Conservation (phyloP, 2,888 invertebrate genomes). For the Meteorus cinctellus region DNA sequence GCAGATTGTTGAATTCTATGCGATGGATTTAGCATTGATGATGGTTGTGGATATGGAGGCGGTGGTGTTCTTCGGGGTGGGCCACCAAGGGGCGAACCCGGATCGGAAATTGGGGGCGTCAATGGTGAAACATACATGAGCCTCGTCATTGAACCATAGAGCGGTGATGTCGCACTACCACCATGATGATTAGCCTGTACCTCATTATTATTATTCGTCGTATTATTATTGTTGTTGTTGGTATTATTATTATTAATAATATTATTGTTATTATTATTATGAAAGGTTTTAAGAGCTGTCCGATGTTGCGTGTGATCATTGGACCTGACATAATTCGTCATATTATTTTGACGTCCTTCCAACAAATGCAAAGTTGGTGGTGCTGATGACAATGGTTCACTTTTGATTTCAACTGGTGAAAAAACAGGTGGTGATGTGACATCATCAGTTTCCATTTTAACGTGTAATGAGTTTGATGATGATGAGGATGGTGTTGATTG, state of each 20-base stretch:
- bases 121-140: conserved; percentile 88
- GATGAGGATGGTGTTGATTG: conserved; percentile 70
- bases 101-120: conserved; percentile 91
- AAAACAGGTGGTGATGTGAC: conserved; percentile 82
- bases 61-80: conserved; percentile 83
- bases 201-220: conserved; percentile 47
- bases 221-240: conserved; percentile 62
- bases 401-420: conserved; percentile 87
- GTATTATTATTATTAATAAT: conserved; percentile 49
- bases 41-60: conserved; percentile 83
- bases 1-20: conserved; percentile 65
- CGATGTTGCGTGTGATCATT: conserved; percentile 61
- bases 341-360: conserved; percentile 72
- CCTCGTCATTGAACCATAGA: conserved; percentile 77
- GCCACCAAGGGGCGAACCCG: conserved; percentile 83
- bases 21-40: conserved; percentile 64
- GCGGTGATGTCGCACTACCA: conserved; percentile 72
- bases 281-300: conserved; percentile 63
- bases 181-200: conserved; percentile 59
- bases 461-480: conserved; percentile 75
- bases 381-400: conserved; percentile 77
- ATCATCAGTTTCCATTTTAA: conserved; percentile 86
- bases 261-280: conserved; percentile 53
- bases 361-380: conserved; percentile 76
- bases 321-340: conserved; percentile 43